Evolutionary conservation across 2,797 vertebrate genomes (phyloP).

Genomic region (Pangasius mekongensis): DNA sequence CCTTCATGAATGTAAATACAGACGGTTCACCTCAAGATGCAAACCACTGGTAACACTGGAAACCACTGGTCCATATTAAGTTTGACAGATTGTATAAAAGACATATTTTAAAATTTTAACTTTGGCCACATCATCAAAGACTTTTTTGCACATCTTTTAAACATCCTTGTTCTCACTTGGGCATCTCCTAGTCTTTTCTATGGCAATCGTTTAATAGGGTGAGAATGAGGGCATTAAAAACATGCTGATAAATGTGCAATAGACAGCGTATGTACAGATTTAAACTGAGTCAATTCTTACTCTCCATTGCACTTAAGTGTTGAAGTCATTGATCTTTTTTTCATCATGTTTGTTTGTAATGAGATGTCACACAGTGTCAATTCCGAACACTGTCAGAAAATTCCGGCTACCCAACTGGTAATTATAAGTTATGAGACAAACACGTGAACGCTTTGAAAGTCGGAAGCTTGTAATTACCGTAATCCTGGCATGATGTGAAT

Average conservation of each 20-base stretch:
- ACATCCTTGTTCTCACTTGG: neutral
- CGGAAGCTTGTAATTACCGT: conserved; percentile 16
- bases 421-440: neutral
- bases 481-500: neutral
- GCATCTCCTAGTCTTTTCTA: neutral
- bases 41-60: no score
- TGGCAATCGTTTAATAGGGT: neutral
- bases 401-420: neutral
- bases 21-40: no score
- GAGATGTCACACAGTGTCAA: neutral
- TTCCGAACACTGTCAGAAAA: conserved; percentile 9
- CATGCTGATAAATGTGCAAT: no score
- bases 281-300: neutral
- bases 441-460: conserved; percentile 5
- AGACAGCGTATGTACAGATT: neutral
- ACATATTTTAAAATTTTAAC: neutral
- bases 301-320: neutral
- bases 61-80: neutral
- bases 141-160: neutral
- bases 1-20: no score
- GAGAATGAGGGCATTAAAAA: neutral
- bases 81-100: neutral
- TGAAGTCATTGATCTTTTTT: neutral
- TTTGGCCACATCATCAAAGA: neutral
- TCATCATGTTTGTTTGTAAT: neutral